Conservation (phyloP, 1,140 invertebrate genomes). For the Chrysomallon squamiferum region DNA sequence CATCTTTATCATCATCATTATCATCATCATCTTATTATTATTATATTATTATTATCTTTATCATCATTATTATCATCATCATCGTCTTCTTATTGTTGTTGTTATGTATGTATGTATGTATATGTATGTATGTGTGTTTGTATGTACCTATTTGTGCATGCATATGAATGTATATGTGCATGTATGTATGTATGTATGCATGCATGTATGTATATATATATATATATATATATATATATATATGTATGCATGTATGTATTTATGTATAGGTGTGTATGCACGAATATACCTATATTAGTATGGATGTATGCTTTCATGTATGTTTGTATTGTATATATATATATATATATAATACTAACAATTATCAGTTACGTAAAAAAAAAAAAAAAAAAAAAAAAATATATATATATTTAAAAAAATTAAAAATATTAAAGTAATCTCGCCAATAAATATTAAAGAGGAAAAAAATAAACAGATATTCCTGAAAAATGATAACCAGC, state of each 20-base stretch:
- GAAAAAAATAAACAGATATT: no score
- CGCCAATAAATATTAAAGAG: no score
- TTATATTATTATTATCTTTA: no score
- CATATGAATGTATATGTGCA: neutral
- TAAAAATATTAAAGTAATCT: no score
- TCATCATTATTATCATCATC: no score
- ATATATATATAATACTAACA: neutral
- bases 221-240: neutral
- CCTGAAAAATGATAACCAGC: no score
- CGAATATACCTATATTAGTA: neutral
- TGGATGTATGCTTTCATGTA: neutral
- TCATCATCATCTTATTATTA: no score
- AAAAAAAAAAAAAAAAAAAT: no score
- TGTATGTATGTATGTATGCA: neutral
- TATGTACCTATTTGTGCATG: neutral
- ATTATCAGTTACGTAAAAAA: neutral
- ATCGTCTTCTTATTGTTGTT: no score
- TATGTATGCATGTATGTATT: neutral
- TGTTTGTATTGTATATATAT: neutral
- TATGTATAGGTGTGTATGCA: no score
- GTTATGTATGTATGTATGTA: neutral
- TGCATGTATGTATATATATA: neutral
- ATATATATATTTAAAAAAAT: no score
- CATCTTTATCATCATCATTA: no score
- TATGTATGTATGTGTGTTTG: neutral